Evolutionary conservation across 2,888 invertebrate species (phyloP), one percentile per base, ranked within the genome.

Genomic region (Lithophane semibrunnea): DNA sequence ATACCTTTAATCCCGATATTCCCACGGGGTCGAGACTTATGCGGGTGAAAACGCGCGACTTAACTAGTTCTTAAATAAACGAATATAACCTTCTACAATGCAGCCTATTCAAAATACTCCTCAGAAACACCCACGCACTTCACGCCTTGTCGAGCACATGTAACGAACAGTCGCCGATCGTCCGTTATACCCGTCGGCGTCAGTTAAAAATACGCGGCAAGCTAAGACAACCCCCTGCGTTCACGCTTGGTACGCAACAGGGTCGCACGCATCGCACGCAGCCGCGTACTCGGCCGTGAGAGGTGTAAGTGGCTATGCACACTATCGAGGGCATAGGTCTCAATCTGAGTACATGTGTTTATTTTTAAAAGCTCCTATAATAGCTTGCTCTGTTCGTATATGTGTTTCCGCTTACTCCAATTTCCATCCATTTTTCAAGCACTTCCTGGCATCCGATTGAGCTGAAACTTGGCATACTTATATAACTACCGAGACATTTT

Each of bases 221-320:
- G 77, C 60, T 82, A 86, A 87, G 87, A 87, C 76, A 79, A 75
- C 87, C 87, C 82, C 73, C 76, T 56, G 76, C 76, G 69, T 77
- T 72, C 72, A 88, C 86, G 86, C 82, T 71, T 63, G 61, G 42
- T 73, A 75, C 61, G 72, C 76, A 86, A 77, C 71, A 42, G 76
- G 88, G 84, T 84, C 77, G 72, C 75, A 88, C 88, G 88, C 88
- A 88, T 68, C 77, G 76, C 72, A 86, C 84, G 87, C 87, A 77
- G 52, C 54, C 64, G 68, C 77, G 81, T 65, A 85, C 60, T 77
- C 76, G 78, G 71, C 56, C 74, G 63, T 85, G 73, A 69, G 47
- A 65, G 52, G 9, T 13, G 24, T 74, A 75, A 77, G 77, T 85
- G 9, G 16, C 12, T 68, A 7, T 29, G 3, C 44, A 75, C 56